phyloP scores from a whole-genome alignment of 2,888 invertebrate species.

The Leistus spinibarbis region DNA sequence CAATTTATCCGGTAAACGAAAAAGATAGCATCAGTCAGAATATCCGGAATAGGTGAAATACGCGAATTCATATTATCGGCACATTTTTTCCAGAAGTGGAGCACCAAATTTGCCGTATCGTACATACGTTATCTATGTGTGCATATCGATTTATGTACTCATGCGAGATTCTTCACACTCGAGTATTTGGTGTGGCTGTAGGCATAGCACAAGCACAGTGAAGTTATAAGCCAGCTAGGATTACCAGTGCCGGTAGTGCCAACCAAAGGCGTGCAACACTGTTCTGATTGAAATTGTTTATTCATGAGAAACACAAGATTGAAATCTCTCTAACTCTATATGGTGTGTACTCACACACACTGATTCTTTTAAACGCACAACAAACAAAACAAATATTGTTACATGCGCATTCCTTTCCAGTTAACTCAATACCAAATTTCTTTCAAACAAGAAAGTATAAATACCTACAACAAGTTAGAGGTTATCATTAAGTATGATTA shows the following conservation, averaged over 20 bases:
- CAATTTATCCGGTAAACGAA: neutral
- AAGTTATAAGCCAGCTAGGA: neutral
- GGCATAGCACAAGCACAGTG: neutral
- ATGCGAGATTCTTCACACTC: slow-evolving; percentile 22
- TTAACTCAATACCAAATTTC: too few relatives aligned
- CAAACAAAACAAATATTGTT: neutral
- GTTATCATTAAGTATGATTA: neutral
- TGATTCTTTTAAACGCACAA: neutral
- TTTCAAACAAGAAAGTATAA: neutral
- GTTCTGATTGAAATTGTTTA: slow-evolving; percentile 35
- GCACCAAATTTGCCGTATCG: neutral
- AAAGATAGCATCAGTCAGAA: neutral
- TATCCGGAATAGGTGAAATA: neutral
- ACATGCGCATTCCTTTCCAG: neutral
- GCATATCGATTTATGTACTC: slow-evolving; percentile 9
- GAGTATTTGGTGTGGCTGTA: neutral
- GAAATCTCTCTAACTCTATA: slow-evolving; percentile 19
- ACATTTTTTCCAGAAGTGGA: slow-evolving; percentile 4
- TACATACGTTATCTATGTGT: neutral
- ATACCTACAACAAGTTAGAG: neutral
- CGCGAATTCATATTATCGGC: neutral
- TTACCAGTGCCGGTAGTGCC: neutral
- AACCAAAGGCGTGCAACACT: slow-evolving; percentile 11
- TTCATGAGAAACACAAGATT: slow-evolving; percentile 30
- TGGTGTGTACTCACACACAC: neutral